Percentiles rank a stretch among this genome's conserved stretches.
Evolutionary conservation across 2,113 vertebrate species (phyloP).

Genomic region (Mixornis gularis): DNA sequence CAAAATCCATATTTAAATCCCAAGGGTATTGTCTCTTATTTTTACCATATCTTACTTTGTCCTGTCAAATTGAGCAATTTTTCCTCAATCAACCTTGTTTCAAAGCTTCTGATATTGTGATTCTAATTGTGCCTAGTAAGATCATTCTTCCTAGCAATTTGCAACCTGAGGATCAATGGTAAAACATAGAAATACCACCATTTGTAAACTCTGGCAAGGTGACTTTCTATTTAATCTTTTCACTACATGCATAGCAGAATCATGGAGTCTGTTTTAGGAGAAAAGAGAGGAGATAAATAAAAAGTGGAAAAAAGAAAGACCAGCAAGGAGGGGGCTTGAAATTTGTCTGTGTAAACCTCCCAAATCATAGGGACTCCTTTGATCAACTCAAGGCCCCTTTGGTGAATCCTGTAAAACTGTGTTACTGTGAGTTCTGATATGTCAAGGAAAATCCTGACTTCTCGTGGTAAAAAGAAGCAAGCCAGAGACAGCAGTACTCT

Average conservation of each 20-base stretch:
- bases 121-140: background rate
- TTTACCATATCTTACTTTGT: background rate
- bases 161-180: background rate
- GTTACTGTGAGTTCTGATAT: background rate
- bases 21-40: background rate
- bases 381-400: background rate
- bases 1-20: background rate
- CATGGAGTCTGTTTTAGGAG: background rate
- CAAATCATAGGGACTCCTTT: background rate
- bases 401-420: background rate
- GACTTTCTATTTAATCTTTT: background rate
- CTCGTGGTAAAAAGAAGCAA: background rate
- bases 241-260: background rate
- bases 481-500: background rate
- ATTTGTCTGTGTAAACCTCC: rapidly evolving
- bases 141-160: background rate
- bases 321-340: background rate
- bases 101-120: background rate
- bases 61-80: background rate
- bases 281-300: background rate
- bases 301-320: background rate
- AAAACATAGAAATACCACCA: background rate
- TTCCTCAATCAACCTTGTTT: background rate
- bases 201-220: background rate
- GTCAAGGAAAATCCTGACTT: background rate